Base-by-base conservation (phyloP, 92 coral and sea anemone species). In the Epizoanthus stellaris region DNA sequence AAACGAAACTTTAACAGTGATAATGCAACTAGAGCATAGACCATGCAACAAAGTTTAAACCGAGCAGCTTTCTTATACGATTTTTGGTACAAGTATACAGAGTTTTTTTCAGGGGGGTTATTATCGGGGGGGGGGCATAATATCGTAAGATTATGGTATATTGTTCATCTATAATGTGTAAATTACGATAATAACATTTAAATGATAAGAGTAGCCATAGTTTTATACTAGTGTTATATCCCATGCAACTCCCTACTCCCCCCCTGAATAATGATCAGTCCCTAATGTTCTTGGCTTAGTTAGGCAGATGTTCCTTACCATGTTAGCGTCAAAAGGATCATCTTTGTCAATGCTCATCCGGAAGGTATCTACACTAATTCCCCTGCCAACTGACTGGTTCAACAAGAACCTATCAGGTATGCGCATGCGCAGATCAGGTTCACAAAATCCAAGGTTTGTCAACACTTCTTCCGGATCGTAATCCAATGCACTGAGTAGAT, bases 391-490 rank as follows among this genome's bases (percentile, higher is more conserved):
- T 15, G 93, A 90, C 4, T 84, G 87, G n/a, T 70, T 60, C 54
- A 42, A 45, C n/a, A 90, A 79, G 71, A 94, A 94, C 60, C 98
- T 85, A 20, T 88, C 92, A 7, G 98, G 98, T 11, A 94, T 88
- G 75, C 85, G 89, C 80, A 73, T 63, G 52, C 90, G 86, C 79
- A 72, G 23, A 54, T 92, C 95, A 0, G 87, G 74, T 60, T 85
- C 90, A n/a, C 90, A 93, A 67, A 94, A 91, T 5, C 98, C 98
- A 6, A 94, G 84, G 80, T 77, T 84, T 12, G 85, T 56, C 85
- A 94, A 90, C 39, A 94, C 62, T 53, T 92, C 95, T 20, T 89
- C 91, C 5, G 98, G 94, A 42, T 94, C 95, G 58, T 71, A 93
- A 80, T 91, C 85, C 73, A 87, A 86, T 49, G 95, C 93, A 58